Evolutionary conservation across 64 coral and sea anemone genomes (phyloP), one percentile per base, ranked within the genome.

Genomic region (Montipora foliosa): DNA sequence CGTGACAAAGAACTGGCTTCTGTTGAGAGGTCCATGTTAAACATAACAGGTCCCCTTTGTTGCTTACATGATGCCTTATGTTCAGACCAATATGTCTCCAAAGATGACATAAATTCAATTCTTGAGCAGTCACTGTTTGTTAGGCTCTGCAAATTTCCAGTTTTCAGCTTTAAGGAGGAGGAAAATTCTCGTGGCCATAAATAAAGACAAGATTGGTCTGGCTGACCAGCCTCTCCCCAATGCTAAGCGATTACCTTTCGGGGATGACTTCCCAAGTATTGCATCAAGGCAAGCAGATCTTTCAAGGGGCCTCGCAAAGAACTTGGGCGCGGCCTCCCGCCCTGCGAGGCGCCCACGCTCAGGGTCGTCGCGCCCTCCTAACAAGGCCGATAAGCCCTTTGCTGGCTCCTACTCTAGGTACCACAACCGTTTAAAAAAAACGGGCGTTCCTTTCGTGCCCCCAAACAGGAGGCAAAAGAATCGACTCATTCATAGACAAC

Each of bases 211-310:
- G 49, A 50, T 83, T 24, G 62, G 20, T 14, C 64, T 91, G 13
- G 89, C 89, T n/a, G 60, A 50, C 66, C 89, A 91, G 24, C 58
- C 3, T 5, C 66, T 91, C 15, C 89, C 89, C 75, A 78, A 91
- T 81, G 89, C 48, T 7, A 91, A 81, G 19, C 17, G 78, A 46
- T 8, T 53, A 77, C 59, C 74, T 20, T 91, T 91, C 70, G 78
- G 91, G 81, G 71, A 84, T 13, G 91, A 87, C 74, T 93, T 87
- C 17, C 81, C 91, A 29, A 66, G 67, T 9, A 77, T 93, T 44
- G 81, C 91, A 5, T 86, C 91, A 24, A 93, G 87, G 59, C 70
- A 87, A 60, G 91, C 81, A 6, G 80, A 87, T 5, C 58, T 93
- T 29, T 87, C 83, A 0, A 77, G 57, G 19, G 76, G 92, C 51